Base-by-base conservation (phyloP, 2,113 vertebrate genomes). In the Regulus satrapa region DNA sequence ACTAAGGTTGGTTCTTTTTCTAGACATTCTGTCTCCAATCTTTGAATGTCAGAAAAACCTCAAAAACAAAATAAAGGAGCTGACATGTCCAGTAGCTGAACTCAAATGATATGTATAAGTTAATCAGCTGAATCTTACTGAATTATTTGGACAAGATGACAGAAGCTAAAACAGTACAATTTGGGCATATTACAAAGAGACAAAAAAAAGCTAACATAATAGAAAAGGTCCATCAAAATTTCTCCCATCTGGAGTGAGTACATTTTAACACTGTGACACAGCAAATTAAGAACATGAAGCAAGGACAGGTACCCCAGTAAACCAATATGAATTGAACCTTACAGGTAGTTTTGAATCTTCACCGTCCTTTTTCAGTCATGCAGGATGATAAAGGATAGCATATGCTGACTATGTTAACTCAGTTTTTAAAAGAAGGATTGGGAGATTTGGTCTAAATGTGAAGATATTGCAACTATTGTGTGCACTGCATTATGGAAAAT, bases 281-380 rank as follows among this genome's bases (percentile, higher is more conserved):
- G 28, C 3, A 38, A 66, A 79, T n/a, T 7, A 18, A 54, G 61
- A 49, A n/a, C n/a, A 14, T 63, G 12, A 58, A 67, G 6, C 32
- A 66, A 86, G 6, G 5, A 9, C 41, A 72, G 7, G 12, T 76
- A 23, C 14, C 61, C 25, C 3, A 1, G 18, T 71, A 85, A 82
- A 7, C 5, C 13, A 34, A 38, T 6, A 10, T 8, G 16, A n/a
- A 63, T 4, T 24, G 10, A 61, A 71, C 56, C 7, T 7, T 62
- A 20, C 34, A 49, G 15, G 28, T 52, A 78, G 12, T 34, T 93
- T 26, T 73, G 29, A 40, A 45, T 29, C 29, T 25, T 62, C 32
- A 29, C 12, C 0, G 2, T 0, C 1, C 8, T 61, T 75, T 84
- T 75, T 82, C 32, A 58, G 0, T 62, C n/a, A 40, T 32, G 13